These are phyloP conservation scores for Serripes groenlandicus DNA, from an alignment of 2,888 invertebrate species.

Conservation along the genomic window DNA sequence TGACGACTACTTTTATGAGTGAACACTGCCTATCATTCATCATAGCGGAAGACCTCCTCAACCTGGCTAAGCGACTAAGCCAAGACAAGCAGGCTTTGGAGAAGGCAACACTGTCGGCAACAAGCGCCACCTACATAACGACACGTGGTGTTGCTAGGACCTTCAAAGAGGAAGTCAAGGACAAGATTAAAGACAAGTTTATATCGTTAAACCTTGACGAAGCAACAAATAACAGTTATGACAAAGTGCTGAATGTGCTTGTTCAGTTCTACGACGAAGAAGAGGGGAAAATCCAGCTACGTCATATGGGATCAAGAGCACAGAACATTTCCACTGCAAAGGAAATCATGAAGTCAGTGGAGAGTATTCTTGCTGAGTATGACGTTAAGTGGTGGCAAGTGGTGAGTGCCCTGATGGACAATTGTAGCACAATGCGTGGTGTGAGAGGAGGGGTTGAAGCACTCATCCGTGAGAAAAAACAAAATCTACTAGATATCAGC, in stretches of 20 bases:
- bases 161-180: conserved; percentile 35
- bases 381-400: conserved; percentile 35
- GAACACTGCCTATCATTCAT: conserved; percentile 43
- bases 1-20: conserved; percentile 27
- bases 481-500: conserved; percentile 43
- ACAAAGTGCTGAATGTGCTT: conserved; percentile 37
- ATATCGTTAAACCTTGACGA: conserved; percentile 45
- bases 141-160: conserved; percentile 36
- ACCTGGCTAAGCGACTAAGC: neutral
- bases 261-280: conserved; percentile 42
- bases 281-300: neutral
- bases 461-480: conserved; percentile 33
- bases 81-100: neutral
- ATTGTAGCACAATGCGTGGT: conserved; percentile 50
- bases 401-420: conserved; percentile 37
- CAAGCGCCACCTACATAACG: conserved; percentile 29
- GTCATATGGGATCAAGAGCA: conserved; percentile 26
- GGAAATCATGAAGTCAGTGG: conserved; percentile 26
- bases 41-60: conserved; percentile 19
- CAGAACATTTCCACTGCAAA: conserved; percentile 40
- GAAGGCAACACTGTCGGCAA: neutral
- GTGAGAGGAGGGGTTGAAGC: conserved; percentile 44
- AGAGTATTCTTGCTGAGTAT: conserved; percentile 30
- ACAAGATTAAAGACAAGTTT: conserved; percentile 9
- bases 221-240: conserved; percentile 49